Base-by-base conservation (phyloP, 53 echinoderm and acorn worm genomes). In the Echinarachnius parma region DNA sequence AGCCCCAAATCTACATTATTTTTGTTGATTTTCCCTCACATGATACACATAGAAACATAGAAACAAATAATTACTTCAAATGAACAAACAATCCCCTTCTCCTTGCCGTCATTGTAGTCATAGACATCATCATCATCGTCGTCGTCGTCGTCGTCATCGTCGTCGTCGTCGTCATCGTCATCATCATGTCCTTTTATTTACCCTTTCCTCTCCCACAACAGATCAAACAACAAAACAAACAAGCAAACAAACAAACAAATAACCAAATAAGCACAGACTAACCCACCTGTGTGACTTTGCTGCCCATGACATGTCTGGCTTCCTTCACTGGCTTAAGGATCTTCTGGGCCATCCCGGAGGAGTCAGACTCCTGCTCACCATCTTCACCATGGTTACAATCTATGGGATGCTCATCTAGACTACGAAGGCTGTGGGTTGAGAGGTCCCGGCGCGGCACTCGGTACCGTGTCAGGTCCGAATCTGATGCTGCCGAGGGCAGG, bases 401-500 rank as follows among this genome's bases (percentile, higher is more conserved):
- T 46, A 46, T 14, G 48, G 66, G 66, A 53, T 53, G 53, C 35
- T 70, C 70, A 2, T 70, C 70, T 22, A 70, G 31, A 54, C 70
- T 70, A 18, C 70, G 70, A 1, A 70, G 70, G 70, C 70, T 70
- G 70, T 70, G 54, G 8, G 54, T 53, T 5, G 70, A 70, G 8
- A 53, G 19, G 35, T 70, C 70, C 35, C 53, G 31, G 11, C 70
- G 53, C 70, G 53, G 70, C 54, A 31, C 48, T 20, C 64, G 79
- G 64, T 92, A 88, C 34, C 78, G 77, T 9, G 77, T 81, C 53
- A 92, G 69, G 44, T 92, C 92, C 4, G 92, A 92, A 35, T 92
- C 92, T 0, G 92, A 92, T 16, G 79, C 80, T 13, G 92, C 88
- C 28, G 75, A 77, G 48, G 77, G 84, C 24, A 92, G 70, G 14